Percentiles rank a stretch among this genome's conserved stretches.
Conservation (phyloP, 2,888 invertebrate species). For the Drosophila tanythrix region DNA sequence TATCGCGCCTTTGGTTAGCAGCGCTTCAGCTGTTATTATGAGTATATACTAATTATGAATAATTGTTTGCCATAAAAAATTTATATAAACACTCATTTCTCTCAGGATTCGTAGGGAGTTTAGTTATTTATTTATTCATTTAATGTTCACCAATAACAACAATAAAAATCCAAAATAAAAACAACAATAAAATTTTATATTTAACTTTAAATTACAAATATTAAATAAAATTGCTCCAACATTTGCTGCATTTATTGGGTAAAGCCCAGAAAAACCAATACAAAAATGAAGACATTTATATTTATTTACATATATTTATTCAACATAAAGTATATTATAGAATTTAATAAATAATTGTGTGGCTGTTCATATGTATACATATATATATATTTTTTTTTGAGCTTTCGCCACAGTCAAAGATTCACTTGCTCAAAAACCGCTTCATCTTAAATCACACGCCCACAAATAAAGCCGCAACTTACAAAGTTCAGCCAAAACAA, state of each 20-base stretch:
- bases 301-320: not conserved
- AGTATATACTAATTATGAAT: not conserved
- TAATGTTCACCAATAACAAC: not conserved
- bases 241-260: not conserved
- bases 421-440: conserved; percentile 4
- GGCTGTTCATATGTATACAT: not conserved
- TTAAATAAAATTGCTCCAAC: not conserved
- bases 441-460: conserved; percentile 17
- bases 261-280: not conserved
- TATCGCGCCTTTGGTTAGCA: not conserved
- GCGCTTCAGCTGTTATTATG: conserved; percentile 7
- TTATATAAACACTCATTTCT: not conserved
- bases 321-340: not conserved
- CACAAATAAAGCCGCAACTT: conserved; percentile 27
- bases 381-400: not conserved
- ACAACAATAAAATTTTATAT: not conserved
- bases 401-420: conserved; percentile 27
- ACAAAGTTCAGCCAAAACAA: conserved; percentile 43
- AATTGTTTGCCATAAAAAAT: not conserved
- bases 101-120: not conserved
- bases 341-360: not conserved
- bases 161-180: not conserved
- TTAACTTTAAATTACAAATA: not conserved
- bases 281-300: not conserved
- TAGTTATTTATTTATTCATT: not conserved